These are phyloP conservation scores for Eledone cirrhosa DNA, from an alignment of 2,888 invertebrate species.

Conservation along the genomic window DNA sequence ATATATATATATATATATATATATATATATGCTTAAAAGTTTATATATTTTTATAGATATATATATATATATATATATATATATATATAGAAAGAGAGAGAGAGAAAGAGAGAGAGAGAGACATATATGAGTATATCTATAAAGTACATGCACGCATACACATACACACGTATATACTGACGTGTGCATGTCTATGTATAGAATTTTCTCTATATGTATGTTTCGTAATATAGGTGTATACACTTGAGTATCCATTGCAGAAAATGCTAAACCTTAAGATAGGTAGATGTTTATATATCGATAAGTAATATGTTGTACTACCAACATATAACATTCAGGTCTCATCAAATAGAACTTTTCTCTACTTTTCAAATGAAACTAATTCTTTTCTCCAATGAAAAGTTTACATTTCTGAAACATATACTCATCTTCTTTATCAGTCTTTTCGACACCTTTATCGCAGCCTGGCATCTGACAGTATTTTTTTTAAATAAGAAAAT, in stretches of 20 bases:
- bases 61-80: neutral
- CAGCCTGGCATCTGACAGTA: too few relatives aligned
- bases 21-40: neutral
- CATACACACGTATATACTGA: conserved; percentile 14
- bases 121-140: neutral
- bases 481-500: too few relatives aligned
- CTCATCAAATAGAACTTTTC: neutral
- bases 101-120: too few relatives aligned
- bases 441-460: too few relatives aligned
- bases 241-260: too few relatives aligned
- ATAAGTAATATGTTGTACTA: neutral
- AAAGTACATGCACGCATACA: neutral
- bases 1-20: neutral
- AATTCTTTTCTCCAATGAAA: too few relatives aligned
- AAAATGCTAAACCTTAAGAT: too few relatives aligned
- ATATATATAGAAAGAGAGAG: neutral
- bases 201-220: neutral
- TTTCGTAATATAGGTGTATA: too few relatives aligned
- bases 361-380: too few relatives aligned
- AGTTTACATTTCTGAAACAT: too few relatives aligned
- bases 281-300: too few relatives aligned
- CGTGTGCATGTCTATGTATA: neutral
- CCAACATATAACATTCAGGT: neutral
- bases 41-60: neutral
- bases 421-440: too few relatives aligned